phyloP scores from a whole-genome alignment of 2,797 vertebrate species.

The Halcyon chelicuti region DNA sequence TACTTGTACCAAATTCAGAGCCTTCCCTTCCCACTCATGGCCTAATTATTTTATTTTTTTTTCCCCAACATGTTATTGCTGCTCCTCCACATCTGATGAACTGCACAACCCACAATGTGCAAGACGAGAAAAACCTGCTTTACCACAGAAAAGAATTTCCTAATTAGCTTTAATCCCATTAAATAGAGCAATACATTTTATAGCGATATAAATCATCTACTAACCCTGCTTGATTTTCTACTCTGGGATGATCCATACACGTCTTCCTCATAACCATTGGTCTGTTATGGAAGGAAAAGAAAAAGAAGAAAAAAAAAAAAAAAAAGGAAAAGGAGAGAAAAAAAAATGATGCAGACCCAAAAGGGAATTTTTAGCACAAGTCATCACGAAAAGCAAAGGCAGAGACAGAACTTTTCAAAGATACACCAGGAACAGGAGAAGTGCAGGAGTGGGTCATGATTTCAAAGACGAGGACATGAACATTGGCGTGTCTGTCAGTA shows the following conservation, averaged over 20 bases:
- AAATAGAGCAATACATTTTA: background rate
- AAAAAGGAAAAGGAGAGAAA: slow-evolving; percentile 24
- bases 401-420: slow-evolving; percentile 1
- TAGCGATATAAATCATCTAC: slow-evolving; percentile 64
- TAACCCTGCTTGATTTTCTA: slow-evolving; percentile 89
- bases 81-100: background rate
- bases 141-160: background rate
- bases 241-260: slow-evolving; percentile 73
- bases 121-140: slow-evolving; percentile 44
- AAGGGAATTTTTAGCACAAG: background rate
- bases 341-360: background rate
- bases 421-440: background rate
- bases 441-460: background rate
- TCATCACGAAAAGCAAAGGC: background rate
- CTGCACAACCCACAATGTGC: background rate
- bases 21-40: background rate
- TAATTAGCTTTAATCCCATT: slow-evolving; percentile 46
- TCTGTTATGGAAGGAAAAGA: slow-evolving; percentile 75
- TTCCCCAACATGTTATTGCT: background rate
- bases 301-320: background rate
- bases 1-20: background rate
- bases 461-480: background rate
- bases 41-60: background rate
- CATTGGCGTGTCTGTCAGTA: background rate
- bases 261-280: slow-evolving; percentile 86